Base-by-base conservation (phyloP, 1,140 invertebrate species). In the Coelopa frigida region DNA sequence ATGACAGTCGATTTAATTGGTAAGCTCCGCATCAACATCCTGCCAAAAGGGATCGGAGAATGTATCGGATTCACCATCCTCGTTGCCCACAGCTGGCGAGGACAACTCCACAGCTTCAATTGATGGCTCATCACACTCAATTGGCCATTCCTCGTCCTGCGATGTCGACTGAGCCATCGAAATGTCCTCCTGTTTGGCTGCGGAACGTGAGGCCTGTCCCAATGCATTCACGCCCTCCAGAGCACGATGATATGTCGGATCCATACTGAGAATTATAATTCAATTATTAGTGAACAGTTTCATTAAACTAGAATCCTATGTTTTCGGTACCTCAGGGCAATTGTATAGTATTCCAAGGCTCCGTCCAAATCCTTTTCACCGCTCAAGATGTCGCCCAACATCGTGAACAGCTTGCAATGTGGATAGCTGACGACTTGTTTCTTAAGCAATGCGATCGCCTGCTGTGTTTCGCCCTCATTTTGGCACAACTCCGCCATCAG, bases 301-400 rank as follows among this genome's bases (percentile, higher is more conserved):
- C 15, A 18, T 33, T 32, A 26, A 14, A 29, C 23, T 6, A 5
- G 14, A 12, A 33, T 46, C n/a, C n/a, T n/a, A n/a, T n/a, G n/a
- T n/a, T n/a, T n/a, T n/a, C n/a, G n/a, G 22, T 31, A 66, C 62
- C 56, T 51, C 15, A 68, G 31, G 0, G 65, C 61, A 14, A 51
- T 39, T 6, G 61, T 61, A 22, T 61, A 68, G 36, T 53, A 59
- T 12, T 68, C 61, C 12, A 68, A 35, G 0, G 65, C 65, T 22
- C 44, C 57, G 35, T 56, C 46, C 6, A 57, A 39, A 44, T 65
- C 53, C 48, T 59, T 58, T 27, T 57, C 53, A 0, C 4, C 17
- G 5, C 52, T 49, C 5, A 59, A 35, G 14, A 65, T 48, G 23
- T 66, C 59, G 4, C 53, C 66, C 17, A 69, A 49, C 50, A 59